Evolutionary conservation across 2,797 vertebrate species (phyloP).

Genomic region (Etheostoma perlongum): DNA sequence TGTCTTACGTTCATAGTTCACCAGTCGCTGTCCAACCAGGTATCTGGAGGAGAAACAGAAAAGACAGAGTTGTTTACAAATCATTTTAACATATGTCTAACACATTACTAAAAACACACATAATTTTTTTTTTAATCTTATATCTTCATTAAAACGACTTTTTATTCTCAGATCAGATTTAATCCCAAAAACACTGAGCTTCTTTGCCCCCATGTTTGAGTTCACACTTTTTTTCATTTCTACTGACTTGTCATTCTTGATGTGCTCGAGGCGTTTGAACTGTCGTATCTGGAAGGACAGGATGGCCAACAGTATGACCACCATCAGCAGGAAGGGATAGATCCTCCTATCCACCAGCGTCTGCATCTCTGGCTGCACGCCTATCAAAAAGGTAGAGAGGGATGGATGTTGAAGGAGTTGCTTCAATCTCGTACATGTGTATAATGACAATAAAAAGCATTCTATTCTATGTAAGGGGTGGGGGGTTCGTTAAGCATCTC

Average conservation of each 20-base stretch:
- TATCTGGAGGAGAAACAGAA: slow-evolving; percentile 84
- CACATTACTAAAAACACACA: neutral
- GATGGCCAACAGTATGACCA: slow-evolving; percentile 92
- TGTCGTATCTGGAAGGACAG: slow-evolving; percentile 97
- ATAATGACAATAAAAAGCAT: too few species aligned
- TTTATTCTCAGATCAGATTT: neutral
- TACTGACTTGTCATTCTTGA: slow-evolving; percentile 98
- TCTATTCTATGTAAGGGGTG: too few species aligned
- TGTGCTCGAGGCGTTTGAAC: slow-evolving; percentile 98
- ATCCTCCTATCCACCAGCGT: slow-evolving; percentile 95
- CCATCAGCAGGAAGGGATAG: slow-evolving; percentile 97
- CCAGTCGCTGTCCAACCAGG: slow-evolving; percentile 96
- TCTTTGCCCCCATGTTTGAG: neutral
- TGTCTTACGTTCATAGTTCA: slow-evolving; percentile 96
- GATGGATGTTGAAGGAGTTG: neutral
- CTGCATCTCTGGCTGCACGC: slow-evolving; percentile 94
- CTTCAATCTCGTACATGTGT: too few species aligned
- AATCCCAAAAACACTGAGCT: neutral
- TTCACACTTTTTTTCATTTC: neutral
- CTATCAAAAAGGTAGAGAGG: slow-evolving; percentile 72
- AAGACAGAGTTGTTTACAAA: neutral
- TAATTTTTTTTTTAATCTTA: neutral
- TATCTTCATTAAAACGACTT: too few species aligned
- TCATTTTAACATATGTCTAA: neutral
- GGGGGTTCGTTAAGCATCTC: neutral